phyloP scores from a whole-genome alignment of 2,888 invertebrate genomes.

The Eudemis profundana region DNA sequence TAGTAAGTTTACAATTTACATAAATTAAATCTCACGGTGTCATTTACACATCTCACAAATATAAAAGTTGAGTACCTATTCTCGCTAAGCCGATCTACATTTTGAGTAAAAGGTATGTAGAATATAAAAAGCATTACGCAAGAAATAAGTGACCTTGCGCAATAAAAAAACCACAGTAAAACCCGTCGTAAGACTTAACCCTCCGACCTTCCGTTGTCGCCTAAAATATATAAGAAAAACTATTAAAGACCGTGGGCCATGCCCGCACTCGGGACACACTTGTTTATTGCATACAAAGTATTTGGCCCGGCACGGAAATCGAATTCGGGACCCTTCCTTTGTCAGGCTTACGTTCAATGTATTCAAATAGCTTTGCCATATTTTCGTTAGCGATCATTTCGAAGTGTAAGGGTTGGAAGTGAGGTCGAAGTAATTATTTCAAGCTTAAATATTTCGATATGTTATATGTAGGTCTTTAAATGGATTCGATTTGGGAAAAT shows the following conservation, averaged over 20 bases:
- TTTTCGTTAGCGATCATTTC: slow-evolving; percentile 41
- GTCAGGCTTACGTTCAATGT: slow-evolving; percentile 40
- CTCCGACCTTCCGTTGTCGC: slow-evolving; percentile 20
- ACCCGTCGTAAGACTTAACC: slow-evolving; percentile 13
- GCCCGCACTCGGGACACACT: slow-evolving; percentile 23
- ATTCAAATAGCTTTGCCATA: slow-evolving; percentile 40
- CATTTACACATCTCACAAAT: too few relatives aligned
- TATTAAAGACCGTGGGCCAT: slow-evolving; percentile 31
- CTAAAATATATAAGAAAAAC: slow-evolving; percentile 24
- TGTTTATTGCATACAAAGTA: slow-evolving; percentile 44
- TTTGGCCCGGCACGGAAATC: slow-evolving; percentile 38
- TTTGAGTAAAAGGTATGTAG: too few relatives aligned
- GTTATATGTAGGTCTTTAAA: too few relatives aligned
- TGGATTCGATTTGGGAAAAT: too few relatives aligned
- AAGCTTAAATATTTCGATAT: not conserved
- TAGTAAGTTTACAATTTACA: too few relatives aligned
- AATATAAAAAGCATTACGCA: not conserved
- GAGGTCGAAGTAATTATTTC: not conserved
- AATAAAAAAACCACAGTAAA: slow-evolving; percentile 2
- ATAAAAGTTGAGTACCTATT: too few relatives aligned
- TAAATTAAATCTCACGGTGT: too few relatives aligned
- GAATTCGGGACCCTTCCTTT: slow-evolving; percentile 43
- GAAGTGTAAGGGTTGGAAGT: slow-evolving; percentile 8
- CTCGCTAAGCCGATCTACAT: too few relatives aligned
- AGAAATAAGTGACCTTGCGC: not conserved